A percentile compares a stretch with the other conserved stretches of the same genome.
phyloP scores from a whole-genome alignment of 2,888 invertebrate species.

The Apotomis capreana region DNA sequence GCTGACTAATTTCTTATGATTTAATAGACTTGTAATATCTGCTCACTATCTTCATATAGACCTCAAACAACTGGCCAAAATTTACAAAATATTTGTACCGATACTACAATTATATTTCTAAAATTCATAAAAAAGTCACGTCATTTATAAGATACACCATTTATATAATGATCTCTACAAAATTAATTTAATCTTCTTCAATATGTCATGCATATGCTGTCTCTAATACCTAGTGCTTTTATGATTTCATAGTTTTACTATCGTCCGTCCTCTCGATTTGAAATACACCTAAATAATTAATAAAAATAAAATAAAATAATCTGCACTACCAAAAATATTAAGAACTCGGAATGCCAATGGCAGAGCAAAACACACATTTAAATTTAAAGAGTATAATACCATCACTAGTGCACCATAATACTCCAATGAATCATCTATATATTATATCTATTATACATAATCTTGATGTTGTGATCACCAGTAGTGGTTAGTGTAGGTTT shows the following conservation, averaged over 20 bases:
- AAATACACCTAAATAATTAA: conserved; percentile 20
- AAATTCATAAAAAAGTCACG: background rate
- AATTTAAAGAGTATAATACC: background rate
- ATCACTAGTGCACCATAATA: conserved; percentile 31
- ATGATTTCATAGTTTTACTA: conserved; percentile 33
- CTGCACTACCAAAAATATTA: conserved; percentile 12
- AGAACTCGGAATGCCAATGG: conserved; percentile 2
- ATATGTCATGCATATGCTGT: conserved; percentile 3
- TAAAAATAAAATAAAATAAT: conserved; percentile 10
- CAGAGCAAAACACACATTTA: background rate
- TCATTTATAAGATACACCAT: background rate
- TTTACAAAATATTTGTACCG: conserved; percentile 29
- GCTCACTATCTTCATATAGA: conserved; percentile 32
- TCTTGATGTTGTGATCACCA: conserved; percentile 60
- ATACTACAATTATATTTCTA: conserved; percentile 20
- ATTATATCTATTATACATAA: conserved; percentile 41
- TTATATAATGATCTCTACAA: background rate
- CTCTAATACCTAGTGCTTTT: conserved; percentile 24
- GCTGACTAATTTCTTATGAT: conserved; percentile 8
- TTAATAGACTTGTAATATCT: conserved; percentile 18
- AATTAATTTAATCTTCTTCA: conserved; percentile 7
- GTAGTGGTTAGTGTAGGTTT: conserved; percentile 54
- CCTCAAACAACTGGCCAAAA: conserved; percentile 38
- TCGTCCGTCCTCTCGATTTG: conserved; percentile 39
- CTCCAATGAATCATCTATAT: conserved; percentile 36